Evolutionary conservation across 2,888 invertebrate genomes (phyloP).

Genomic region (Neria commutata): DNA sequence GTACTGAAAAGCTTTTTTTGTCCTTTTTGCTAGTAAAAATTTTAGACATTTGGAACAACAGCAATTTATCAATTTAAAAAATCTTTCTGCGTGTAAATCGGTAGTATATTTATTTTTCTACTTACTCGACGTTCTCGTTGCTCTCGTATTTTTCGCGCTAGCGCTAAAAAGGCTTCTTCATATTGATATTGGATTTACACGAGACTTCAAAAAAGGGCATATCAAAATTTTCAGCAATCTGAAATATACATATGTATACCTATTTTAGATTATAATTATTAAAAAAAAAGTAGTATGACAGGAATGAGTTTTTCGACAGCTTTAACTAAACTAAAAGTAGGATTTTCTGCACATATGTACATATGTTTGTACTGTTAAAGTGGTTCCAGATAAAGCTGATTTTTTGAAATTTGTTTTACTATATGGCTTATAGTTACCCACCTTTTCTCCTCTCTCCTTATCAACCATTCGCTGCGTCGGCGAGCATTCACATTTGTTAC

Average conservation of each 20-base stretch:
- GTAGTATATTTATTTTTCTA: not conserved
- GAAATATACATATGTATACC: conserved; percentile 37
- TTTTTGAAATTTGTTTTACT: too few relatives aligned
- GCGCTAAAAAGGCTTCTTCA: conserved; percentile 82
- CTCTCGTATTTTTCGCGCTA: conserved; percentile 83
- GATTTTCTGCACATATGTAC: too few relatives aligned
- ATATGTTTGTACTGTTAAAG: too few relatives aligned
- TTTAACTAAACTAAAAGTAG: too few relatives aligned
- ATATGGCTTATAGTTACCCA: too few relatives aligned
- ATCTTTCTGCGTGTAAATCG: too few relatives aligned
- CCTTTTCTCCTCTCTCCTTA: conserved; percentile 81
- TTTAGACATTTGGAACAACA: too few relatives aligned
- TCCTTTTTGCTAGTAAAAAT: too few relatives aligned
- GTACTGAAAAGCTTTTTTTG: too few relatives aligned
- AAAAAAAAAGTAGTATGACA: conserved; percentile 6
- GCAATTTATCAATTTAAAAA: too few relatives aligned
- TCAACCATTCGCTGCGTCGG: conserved; percentile 78
- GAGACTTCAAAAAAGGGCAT: conserved; percentile 90
- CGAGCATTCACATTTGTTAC: conserved; percentile 83
- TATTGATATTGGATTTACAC: conserved; percentile 84
- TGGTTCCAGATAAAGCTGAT: too few relatives aligned
- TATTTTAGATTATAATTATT: not conserved
- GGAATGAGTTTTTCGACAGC: not conserved
- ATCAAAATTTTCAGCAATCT: conserved; percentile 87
- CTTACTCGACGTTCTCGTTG: conserved; percentile 76